Evolutionary conservation across 2,888 invertebrate species (phyloP), one percentile per base, ranked within the genome.

Genomic region (Apotomis turbidana): DNA sequence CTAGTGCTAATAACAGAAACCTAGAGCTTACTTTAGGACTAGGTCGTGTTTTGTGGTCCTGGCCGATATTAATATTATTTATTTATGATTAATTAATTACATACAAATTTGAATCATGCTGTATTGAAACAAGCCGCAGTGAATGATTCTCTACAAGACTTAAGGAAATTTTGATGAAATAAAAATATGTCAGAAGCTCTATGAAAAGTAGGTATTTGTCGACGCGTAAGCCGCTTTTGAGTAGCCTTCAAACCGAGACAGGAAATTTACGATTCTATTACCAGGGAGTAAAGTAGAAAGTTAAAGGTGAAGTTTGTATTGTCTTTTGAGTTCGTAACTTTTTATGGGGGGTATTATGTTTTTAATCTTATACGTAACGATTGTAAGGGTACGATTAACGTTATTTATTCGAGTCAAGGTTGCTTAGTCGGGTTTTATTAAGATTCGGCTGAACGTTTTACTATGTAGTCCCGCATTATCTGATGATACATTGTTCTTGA

Each of bases 151-250:
- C 82, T 81, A 78, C 76, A 72, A 66, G 74, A 77, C 80, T 84
- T 80, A 82, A 83, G 78, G 80, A 57, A 68, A 78, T 81, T 85
- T 83, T 82, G 80, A 77, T 79, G 80, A 80, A 81, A 81, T 86
- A 84, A 86, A 85, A 83, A 80, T 76, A 74, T 69, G 71, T 76
- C 83, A 77, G 88, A 85, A 87, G 88, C 85, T 85, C 78, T 82
- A 88, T 85, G 80, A 87, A 85, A 76, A 76, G 76, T n/a, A n/a
- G n/a, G n/a, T 79, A 88, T 90, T 89, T 90, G 90, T 90, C 89
- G 85, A 84, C 85, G 78, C 74, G 76, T 79, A 81, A 79, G 70
- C 76, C 74, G 68, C 75, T 71, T 74, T 75, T 74, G 74, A 67
- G 52, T 66, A 70, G 68, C 69, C 64, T 66, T 67, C 59, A 46